Percentiles rank a stretch among this genome's conserved stretches.
Conservation (phyloP, 2,113 vertebrate species). For the Girardinichthys multiradiatus region DNA sequence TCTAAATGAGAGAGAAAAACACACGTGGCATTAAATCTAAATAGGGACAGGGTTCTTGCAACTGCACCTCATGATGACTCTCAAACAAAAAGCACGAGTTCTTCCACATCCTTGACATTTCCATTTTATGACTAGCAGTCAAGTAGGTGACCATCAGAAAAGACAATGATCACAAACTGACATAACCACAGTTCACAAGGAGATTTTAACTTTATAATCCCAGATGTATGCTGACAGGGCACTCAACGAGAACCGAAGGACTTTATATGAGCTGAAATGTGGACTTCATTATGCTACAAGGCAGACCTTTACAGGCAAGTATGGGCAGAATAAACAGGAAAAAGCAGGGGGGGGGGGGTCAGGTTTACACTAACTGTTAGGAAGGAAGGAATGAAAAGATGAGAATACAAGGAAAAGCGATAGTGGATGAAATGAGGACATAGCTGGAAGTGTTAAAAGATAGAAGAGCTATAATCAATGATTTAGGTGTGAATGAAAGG, state of each 20-base stretch:
- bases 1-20: slow-evolving; percentile 76
- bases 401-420: slow-evolving; percentile 33
- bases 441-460: slow-evolving; percentile 35
- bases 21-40: slow-evolving; percentile 3
- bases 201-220: slow-evolving; percentile 17
- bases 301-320: slow-evolving; percentile 36
- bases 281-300: slow-evolving; percentile 13
- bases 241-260: background rate
- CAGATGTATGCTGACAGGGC: background rate
- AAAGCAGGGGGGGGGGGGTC: slow-evolving; percentile 41
- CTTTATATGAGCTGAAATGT: background rate
- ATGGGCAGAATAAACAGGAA: slow-evolving; percentile 18
- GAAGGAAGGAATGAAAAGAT: slow-evolving; percentile 38
- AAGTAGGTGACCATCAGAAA: background rate
- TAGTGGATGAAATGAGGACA: slow-evolving; percentile 27
- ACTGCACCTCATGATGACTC: background rate
- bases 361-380: slow-evolving; percentile 29
- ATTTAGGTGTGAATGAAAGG: background rate
- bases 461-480: background rate
- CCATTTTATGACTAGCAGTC: slow-evolving; percentile 23
- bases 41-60: background rate
- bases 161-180: background rate
- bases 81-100: background rate
- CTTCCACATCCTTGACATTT: slow-evolving; percentile 6
- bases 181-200: slow-evolving; percentile 2